Base-by-base conservation (phyloP, 23 tunicate species). In the Halocynthia roretzi region DNA sequence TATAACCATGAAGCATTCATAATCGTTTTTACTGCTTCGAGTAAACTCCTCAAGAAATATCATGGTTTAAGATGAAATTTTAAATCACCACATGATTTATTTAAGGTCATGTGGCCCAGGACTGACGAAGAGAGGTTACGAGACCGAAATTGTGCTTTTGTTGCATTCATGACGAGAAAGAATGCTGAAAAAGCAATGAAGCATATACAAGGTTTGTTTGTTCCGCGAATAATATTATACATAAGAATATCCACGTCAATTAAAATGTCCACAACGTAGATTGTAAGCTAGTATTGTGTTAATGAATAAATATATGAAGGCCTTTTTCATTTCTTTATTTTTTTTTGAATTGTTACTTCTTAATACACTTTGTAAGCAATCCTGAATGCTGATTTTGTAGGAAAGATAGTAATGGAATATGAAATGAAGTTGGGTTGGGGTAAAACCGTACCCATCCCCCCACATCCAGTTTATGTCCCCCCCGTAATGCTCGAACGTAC, bases 341-440 rank as follows among this genome's bases (percentile, higher is more conserved):
- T 58, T 14, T 15, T 14, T 58, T 58, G 4, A 0, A 58, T 58
- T 58, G 64, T n/a, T 58, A 14, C n/a, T 15, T 14, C 17, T 58
- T 15, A 58, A 58, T 58, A 58, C 17, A 58, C n/a, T 58, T 58
- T 58, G n/a, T 58, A n/a, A 58, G 17, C 64, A 14, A n/a, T 58
- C 17, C 4, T 58, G 31, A 67, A 67, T 67, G 23, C 20, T 18
- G 40, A 17, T 74, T 20, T 74, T 53, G 40, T 54, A 74, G 78
- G 78, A 53, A 53, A 74, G 22, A 74, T 74, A n/a, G 76, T 83
- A 8, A 80, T 71, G 82, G 94, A 84, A 9, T 87, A 71, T 71
- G 98, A 93, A 63, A 87, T 93, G 98, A 93, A 93, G 75, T 66
- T 93, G 81, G 98, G 98, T 10, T 93, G 94, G 94, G 98, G 98